Conservation (phyloP, 2,888 invertebrate genomes). For the Dilophus febrilis region DNA sequence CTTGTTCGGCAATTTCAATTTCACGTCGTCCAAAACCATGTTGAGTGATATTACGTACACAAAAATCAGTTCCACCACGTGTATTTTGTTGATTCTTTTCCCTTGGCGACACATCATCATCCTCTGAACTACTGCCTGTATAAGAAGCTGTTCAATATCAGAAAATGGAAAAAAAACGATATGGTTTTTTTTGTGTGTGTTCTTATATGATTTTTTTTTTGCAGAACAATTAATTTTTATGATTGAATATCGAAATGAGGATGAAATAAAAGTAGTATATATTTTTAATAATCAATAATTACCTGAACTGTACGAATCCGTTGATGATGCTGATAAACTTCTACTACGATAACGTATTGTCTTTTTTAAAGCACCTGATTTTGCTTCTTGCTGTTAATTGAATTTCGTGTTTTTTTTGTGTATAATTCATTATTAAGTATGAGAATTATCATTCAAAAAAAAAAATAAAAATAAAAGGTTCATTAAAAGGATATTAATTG, state of each 20-base stretch:
- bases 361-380: conserved; percentile 67
- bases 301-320: conserved; percentile 90
- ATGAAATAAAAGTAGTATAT: too few species aligned
- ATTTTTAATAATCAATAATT: conserved; percentile 21
- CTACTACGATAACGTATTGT: conserved; percentile 76
- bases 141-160: conserved; percentile 43
- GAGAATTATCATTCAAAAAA: too few species aligned
- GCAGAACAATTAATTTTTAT: too few species aligned
- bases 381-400: conserved; percentile 14
- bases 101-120: conserved; percentile 82
- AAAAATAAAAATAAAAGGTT: too few species aligned
- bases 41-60: conserved; percentile 84
- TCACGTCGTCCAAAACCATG: conserved; percentile 87
- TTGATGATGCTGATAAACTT: conserved; percentile 83
- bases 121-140: conserved; percentile 68
- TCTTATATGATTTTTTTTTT: too few species aligned
- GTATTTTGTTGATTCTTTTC: conserved; percentile 83
- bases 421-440: too few species aligned
- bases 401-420: background rate
- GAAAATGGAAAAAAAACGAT: too few species aligned
- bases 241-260: too few species aligned
- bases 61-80: conserved; percentile 74
- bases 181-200: too few species aligned
- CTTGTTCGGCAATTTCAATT: conserved; percentile 95
- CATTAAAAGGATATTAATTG: too few species aligned